phyloP scores from a whole-genome alignment of 37 sponge, comb jelly and placozoan species.

The Beroe ovata region DNA sequence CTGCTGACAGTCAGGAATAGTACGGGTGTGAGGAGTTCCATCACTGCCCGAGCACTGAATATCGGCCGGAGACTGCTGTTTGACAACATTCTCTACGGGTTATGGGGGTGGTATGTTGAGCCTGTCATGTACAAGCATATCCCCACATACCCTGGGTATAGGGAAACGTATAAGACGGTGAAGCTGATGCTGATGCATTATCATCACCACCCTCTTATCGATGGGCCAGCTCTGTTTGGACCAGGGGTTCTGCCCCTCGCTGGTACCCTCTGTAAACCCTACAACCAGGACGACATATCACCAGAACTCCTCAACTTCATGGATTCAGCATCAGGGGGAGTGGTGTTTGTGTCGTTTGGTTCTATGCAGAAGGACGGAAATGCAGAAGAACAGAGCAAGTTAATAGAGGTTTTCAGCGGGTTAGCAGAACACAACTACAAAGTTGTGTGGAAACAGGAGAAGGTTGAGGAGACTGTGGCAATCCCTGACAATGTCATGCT shows the following conservation, averaged over 20 bases:
- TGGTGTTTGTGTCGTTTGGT: not conserved
- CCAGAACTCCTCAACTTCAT: not conserved
- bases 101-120: not conserved
- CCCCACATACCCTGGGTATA: constrained; percentile 1
- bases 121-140: not conserved
- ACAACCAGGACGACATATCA: not conserved
- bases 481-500: constrained; percentile 3
- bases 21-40: not conserved
- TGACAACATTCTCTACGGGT: not conserved
- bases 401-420: not conserved
- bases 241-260: constrained; percentile 37
- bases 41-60: not conserved
- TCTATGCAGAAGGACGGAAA: not conserved
- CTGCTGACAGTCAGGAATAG: not conserved
- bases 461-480: not conserved
- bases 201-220: constrained; percentile 13
- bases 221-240: not conserved
- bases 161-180: not conserved
- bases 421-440: not conserved
- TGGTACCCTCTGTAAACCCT: not conserved
- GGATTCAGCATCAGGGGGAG: constrained; percentile 2
- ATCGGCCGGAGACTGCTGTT: not conserved
- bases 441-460: constrained; percentile 17
- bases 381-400: not conserved
- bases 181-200: not conserved